phyloP scores from a whole-genome alignment of 2,113 vertebrate species.

The Enhydra lutris region DNA sequence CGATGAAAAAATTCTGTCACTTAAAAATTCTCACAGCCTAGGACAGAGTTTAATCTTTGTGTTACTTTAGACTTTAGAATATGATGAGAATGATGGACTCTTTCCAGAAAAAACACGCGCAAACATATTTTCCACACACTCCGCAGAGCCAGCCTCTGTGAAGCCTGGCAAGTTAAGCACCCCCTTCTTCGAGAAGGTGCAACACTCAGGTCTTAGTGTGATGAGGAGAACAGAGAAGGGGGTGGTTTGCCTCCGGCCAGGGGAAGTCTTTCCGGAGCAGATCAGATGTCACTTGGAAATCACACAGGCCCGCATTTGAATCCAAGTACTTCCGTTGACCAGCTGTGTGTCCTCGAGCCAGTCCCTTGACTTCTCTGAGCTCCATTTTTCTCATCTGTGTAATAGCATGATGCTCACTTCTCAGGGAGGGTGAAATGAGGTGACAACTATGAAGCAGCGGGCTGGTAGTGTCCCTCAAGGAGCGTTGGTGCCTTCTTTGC shows the following conservation, averaged over 20 bases:
- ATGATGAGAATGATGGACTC: background rate
- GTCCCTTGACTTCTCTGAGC: background rate
- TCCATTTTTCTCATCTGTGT: background rate
- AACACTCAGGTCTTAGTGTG: background rate
- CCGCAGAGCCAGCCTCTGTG: background rate
- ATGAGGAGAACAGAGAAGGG: background rate
- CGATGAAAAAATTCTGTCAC: background rate
- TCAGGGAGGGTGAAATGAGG: background rate
- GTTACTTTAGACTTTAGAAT: background rate
- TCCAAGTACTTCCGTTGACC: background rate
- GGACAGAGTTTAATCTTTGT: background rate
- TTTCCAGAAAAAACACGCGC: background rate
- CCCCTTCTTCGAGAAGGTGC: background rate
- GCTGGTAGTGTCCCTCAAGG: background rate
- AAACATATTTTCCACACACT: background rate
- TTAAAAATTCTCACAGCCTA: background rate
- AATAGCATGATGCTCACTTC: background rate
- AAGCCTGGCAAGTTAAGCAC: background rate
- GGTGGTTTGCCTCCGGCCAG: background rate
- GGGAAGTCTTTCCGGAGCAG: background rate
- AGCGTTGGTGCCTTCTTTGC: background rate
- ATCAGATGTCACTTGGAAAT: background rate
- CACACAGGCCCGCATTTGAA: background rate
- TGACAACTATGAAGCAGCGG: background rate
- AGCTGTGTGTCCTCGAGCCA: background rate